A percentile compares a stretch with the other conserved stretches of the same genome.
Conservation (phyloP, 2,888 invertebrate genomes). For the Nowickia ferox region DNA sequence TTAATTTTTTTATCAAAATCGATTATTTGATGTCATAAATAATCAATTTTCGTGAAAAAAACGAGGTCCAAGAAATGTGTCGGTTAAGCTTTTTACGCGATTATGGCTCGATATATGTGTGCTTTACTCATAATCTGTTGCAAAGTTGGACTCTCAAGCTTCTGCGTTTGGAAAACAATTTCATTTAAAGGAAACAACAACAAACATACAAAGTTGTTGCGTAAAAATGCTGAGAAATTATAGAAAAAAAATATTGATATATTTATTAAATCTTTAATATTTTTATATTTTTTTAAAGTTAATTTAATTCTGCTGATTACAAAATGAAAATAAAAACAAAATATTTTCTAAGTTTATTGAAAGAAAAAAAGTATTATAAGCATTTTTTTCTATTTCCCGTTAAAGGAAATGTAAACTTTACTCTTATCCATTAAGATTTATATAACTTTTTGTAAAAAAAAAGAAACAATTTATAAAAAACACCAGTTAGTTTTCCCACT, state of each 20-base stretch:
- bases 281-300: no score
- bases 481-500: slow-evolving; percentile 6
- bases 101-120: no score
- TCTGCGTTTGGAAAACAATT: background rate
- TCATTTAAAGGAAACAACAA: background rate
- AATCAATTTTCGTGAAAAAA: no score
- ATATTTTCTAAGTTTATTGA: background rate
- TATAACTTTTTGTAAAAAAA: slow-evolving; percentile 1
- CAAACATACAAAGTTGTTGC: background rate
- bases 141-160: background rate
- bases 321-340: background rate
- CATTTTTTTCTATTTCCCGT: background rate
- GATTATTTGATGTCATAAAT: no score
- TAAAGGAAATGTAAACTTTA: slow-evolving; percentile 26
- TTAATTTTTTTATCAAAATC: no score
- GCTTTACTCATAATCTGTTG: background rate
- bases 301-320: no score
- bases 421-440: slow-evolving; percentile 5
- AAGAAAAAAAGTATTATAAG: background rate
- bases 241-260: background rate
- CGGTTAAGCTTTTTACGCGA: no score
- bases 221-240: background rate
- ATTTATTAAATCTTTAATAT: background rate
- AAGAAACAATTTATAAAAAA: slow-evolving; percentile 8
- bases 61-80: no score